A percentile compares a stretch with the other conserved stretches of the same genome.
These are phyloP conservation scores for Artibeus lituratus DNA, from an alignment of 2,797 vertebrate species.

Conservation along the genomic window DNA sequence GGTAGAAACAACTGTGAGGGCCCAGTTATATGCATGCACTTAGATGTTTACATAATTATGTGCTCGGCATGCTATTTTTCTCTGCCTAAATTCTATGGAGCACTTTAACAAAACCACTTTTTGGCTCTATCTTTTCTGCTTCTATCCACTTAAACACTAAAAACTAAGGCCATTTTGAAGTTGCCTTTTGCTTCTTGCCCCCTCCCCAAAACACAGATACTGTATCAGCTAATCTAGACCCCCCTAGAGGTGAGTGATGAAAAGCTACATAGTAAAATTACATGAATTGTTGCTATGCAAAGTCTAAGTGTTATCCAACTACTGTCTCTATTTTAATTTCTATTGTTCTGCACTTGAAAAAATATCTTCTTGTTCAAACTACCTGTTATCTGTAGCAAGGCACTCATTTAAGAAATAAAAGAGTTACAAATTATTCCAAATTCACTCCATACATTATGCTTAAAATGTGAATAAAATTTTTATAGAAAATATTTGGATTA, in stretches of 20 bases:
- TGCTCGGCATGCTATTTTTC: background rate
- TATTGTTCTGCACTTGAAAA: background rate
- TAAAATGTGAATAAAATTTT: background rate
- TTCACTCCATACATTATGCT: background rate
- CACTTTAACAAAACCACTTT: background rate
- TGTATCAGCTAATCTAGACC: background rate
- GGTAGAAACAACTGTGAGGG: background rate
- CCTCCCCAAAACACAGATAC: background rate
- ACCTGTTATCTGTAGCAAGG: background rate
- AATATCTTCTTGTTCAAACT: background rate
- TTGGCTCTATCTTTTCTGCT: background rate
- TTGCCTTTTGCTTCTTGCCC: background rate
- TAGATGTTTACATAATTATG: background rate
- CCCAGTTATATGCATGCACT: background rate
- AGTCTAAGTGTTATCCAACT: background rate
- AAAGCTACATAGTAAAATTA: background rate
- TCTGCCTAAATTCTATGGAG: background rate
- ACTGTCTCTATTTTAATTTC: background rate
- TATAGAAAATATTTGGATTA: background rate
- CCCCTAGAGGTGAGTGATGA: rapidly evolving
- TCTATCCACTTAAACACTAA: background rate
- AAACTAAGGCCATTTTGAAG: background rate
- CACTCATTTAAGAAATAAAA: background rate
- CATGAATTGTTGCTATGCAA: background rate
- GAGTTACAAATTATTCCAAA: background rate